Conservation (phyloP, 1,140 invertebrate species). For the Ctenoplectra terminalis region DNA sequence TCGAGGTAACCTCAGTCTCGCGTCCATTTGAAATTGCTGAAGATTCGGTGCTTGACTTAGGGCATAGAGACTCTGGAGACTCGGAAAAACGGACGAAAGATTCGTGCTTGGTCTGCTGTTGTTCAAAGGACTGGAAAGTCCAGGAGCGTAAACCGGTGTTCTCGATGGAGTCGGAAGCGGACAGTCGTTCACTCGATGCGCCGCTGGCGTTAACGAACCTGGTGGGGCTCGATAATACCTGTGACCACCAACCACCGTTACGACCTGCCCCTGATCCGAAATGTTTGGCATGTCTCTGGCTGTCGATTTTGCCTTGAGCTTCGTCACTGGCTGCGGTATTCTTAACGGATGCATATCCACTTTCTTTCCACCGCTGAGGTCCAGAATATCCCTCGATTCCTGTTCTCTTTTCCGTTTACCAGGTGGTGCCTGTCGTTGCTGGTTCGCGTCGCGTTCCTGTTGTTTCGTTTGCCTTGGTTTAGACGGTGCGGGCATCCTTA, state of each 20-base stretch:
- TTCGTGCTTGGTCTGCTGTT: constrained; percentile 50
- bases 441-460: constrained; percentile 28
- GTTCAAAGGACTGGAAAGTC: constrained; percentile 50
- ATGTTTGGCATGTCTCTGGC: constrained; percentile 51
- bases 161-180: constrained; percentile 54
- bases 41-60: constrained; percentile 71
- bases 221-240: constrained; percentile 76
- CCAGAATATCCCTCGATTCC: constrained; percentile 71
- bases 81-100: constrained; percentile 72
- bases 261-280: constrained; percentile 71
- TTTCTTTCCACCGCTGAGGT: constrained; percentile 72
- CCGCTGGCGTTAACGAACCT: constrained; percentile 76
- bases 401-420: constrained; percentile 54
- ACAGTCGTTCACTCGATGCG: constrained; percentile 70
- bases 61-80: constrained; percentile 71
- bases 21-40: constrained; percentile 72
- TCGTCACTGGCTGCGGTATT: constrained; percentile 72
- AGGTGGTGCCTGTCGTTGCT: constrained; percentile 14
- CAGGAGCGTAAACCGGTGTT: constrained; percentile 74
- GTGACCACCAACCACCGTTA: constrained; percentile 73
- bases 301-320: constrained; percentile 59
- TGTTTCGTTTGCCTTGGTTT: constrained; percentile 42
- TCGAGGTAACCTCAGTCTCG: constrained; percentile 50
- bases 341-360: constrained; percentile 68
- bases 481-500: constrained; percentile 59